Conservation (phyloP, 2,888 invertebrate species). For the Trissolcus brochymenae region DNA sequence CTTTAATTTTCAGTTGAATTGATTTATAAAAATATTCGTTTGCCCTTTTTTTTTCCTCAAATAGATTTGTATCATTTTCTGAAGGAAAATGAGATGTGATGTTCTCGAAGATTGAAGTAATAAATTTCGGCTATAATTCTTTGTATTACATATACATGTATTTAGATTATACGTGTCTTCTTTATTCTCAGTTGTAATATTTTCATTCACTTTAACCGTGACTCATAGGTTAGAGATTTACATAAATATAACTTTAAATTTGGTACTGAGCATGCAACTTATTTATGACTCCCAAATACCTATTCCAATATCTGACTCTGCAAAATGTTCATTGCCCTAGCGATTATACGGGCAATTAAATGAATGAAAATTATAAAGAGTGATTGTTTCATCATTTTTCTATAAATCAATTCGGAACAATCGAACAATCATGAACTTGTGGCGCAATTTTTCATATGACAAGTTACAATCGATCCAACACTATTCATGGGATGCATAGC, state of each 20-base stretch:
- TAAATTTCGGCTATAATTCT: conserved; percentile 24
- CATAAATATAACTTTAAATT: conserved; percentile 48
- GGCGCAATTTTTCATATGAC: background rate
- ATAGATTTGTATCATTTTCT: background rate
- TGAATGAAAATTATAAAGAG: background rate
- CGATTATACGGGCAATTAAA: conserved; percentile 28
- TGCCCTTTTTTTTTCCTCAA: background rate
- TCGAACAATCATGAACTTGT: background rate
- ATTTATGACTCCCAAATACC: conserved; percentile 53
- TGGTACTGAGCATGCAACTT: conserved; percentile 34
- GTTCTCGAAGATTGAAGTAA: background rate
- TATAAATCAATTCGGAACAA: background rate
- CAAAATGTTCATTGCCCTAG: conserved; percentile 18
- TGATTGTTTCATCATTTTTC: background rate
- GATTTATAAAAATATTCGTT: background rate
- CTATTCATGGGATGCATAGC: background rate
- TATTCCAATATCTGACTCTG: conserved; percentile 34
- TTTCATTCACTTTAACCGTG: conserved; percentile 45
- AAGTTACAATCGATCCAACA: background rate
- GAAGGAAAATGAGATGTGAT: background rate
- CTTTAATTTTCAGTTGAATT: conserved; percentile 1
- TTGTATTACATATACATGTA: conserved; percentile 26
- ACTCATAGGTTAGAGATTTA: conserved; percentile 46
- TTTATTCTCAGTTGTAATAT: conserved; percentile 50
- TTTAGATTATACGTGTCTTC: conserved; percentile 33